These are phyloP conservation scores for Cranoglanis bouderius DNA, from an alignment of 2,113 vertebrate species.

Conservation along the genomic window DNA sequence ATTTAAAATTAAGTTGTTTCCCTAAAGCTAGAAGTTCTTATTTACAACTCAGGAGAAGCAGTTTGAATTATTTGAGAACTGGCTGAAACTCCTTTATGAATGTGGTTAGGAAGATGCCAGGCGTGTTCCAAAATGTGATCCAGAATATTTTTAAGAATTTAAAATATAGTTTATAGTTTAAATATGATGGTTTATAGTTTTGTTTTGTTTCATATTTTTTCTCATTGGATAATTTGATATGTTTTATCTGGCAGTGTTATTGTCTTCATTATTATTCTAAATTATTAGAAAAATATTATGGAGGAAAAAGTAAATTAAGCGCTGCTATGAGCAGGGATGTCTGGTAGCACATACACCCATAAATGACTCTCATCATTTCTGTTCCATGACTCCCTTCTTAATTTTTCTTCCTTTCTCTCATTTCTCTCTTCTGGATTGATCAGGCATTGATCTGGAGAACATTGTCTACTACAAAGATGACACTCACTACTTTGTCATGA, in stretches of 20 bases:
- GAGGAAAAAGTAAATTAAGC: background rate
- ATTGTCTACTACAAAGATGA: conserved; percentile 98
- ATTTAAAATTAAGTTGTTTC: background rate
- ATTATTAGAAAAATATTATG: background rate
- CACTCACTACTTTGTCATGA: conserved; percentile 98
- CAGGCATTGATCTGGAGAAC: conserved; percentile 94
- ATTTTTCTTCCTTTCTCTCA: background rate
- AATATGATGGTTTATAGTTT: background rate
- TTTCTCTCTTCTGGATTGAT: background rate
- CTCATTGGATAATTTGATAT: background rate
- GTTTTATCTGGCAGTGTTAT: background rate
- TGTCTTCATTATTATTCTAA: background rate
- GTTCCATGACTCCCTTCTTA: background rate
- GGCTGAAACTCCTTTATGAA: background rate
- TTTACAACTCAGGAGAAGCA: background rate
- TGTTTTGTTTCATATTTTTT: background rate
- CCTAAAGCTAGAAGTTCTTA: background rate
- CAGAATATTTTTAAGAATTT: background rate
- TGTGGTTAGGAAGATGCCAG: background rate
- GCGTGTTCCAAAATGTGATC: background rate
- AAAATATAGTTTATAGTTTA: background rate
- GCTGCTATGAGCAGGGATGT: background rate
- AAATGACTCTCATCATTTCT: background rate
- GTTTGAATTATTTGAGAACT: background rate
- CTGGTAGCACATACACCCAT: background rate